These are phyloP conservation scores for Sebastes matsubarae DNA, from an alignment of 2,797 vertebrate genomes.

Conservation along the genomic window DNA sequence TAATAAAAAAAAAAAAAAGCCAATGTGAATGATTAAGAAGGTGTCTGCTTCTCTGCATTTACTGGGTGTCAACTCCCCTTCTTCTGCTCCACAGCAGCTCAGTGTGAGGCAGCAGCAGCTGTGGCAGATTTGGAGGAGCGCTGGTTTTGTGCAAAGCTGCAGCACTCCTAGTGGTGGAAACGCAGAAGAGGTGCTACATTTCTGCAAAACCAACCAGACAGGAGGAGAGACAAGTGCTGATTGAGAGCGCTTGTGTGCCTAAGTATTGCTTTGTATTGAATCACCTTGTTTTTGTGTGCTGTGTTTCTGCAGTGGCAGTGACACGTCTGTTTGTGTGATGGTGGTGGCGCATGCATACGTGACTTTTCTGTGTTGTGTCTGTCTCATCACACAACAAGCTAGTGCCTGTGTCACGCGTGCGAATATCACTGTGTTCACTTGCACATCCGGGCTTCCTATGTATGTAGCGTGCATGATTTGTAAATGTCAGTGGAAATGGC, in stretches of 20 bases:
- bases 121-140: constrained; percentile 38
- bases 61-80: constrained; percentile 65
- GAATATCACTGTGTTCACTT: neutral
- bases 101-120: constrained; percentile 64
- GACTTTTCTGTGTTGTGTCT: constrained; percentile 28
- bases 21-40: constrained; percentile 66
- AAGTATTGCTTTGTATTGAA: constrained; percentile 23
- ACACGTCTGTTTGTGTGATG: neutral
- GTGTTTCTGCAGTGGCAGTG: constrained; percentile 32
- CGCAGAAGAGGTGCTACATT: neutral
- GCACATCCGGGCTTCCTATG: constrained; percentile 26
- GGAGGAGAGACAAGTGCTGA: constrained; percentile 41
- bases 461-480: constrained; percentile 46
- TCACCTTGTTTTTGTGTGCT: constrained; percentile 34
- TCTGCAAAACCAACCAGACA: constrained; percentile 42
- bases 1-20: constrained; percentile 51
- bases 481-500: constrained; percentile 74
- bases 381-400: constrained; percentile 42
- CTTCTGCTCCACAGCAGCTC: constrained; percentile 35
- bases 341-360: neutral
- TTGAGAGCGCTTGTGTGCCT: constrained; percentile 15
- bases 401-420: neutral
- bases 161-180: constrained; percentile 73
- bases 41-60: constrained; percentile 62
- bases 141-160: constrained; percentile 71